phyloP scores from a whole-genome alignment of 2,113 vertebrate species.

The Chaetops frenatus region DNA sequence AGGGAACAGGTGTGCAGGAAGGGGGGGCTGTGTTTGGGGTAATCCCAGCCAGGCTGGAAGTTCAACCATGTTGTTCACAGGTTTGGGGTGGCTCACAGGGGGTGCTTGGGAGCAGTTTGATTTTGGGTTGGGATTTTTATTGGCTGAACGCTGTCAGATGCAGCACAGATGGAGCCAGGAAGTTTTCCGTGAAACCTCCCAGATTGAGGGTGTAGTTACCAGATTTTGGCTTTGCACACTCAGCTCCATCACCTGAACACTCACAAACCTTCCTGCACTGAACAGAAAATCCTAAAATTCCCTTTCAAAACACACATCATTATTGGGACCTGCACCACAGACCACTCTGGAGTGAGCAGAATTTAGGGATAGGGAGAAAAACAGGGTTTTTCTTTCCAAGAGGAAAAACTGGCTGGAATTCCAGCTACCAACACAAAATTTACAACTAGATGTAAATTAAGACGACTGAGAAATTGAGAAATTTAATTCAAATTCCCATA shows the following conservation, averaged over 20 bases:
- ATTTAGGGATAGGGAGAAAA: not conserved
- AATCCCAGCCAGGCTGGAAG: not conserved
- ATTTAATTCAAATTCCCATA: not conserved
- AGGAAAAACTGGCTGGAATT: not conserved
- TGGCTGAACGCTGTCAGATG: not conserved
- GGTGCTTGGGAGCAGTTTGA: not conserved
- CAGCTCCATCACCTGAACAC: not conserved
- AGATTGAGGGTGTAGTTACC: rapidly evolving
- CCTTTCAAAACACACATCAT: not conserved
- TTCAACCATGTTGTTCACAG: not conserved
- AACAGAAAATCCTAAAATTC: not conserved
- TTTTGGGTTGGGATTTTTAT: not conserved
- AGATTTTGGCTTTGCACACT: not conserved
- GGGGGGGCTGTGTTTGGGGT: rapidly evolving
- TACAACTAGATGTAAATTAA: not conserved
- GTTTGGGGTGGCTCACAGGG: not conserved
- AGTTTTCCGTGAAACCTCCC: not conserved
- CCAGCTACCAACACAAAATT: not conserved
- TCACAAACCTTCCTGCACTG: not conserved
- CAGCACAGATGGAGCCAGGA: not conserved
- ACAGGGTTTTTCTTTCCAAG: not conserved
- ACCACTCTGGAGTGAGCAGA: not conserved
- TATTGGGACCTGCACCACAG: not conserved
- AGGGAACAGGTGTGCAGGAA: not conserved
- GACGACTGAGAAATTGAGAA: not conserved